Percentiles rank a stretch among this genome's conserved stretches.
Conservation (phyloP, 64 coral and sea anemone species). For the Exaiptasia diaphana region DNA sequence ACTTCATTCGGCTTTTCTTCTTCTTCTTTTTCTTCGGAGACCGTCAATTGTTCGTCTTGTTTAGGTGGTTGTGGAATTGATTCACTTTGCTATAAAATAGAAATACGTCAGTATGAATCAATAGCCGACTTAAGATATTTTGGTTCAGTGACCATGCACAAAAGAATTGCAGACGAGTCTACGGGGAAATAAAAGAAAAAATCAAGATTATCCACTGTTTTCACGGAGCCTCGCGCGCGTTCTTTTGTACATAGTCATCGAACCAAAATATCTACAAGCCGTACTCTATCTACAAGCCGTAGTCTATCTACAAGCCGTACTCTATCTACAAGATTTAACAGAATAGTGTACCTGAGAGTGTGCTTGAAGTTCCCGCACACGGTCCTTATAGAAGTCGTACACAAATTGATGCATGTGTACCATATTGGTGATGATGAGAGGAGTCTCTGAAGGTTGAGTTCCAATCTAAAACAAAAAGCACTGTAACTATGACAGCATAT, state of each 20-base stretch:
- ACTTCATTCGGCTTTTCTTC: neutral
- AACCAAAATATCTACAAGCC: too few species aligned
- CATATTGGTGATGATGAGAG: slow-evolving; percentile 78
- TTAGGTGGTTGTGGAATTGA: slow-evolving; percentile 80
- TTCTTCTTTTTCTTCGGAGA: neutral
- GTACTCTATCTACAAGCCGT: too few species aligned
- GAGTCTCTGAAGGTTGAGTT: slow-evolving; percentile 37
- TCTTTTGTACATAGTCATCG: too few species aligned
- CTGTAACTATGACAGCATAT: neutral
- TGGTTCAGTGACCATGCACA: too few species aligned
- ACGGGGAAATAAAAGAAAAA: too few species aligned
- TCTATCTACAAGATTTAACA: too few species aligned
- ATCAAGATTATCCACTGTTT: too few species aligned
- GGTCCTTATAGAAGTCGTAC: slow-evolving; percentile 68
- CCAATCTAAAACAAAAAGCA: slow-evolving; percentile 61
- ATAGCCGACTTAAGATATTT: too few species aligned
- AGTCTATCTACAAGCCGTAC: too few species aligned
- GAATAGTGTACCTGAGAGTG: slow-evolving; percentile 58
- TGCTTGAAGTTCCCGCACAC: slow-evolving; percentile 60
- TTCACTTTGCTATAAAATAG: slow-evolving; percentile 12
- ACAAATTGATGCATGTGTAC: slow-evolving; percentile 92
- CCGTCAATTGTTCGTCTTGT: slow-evolving; percentile 9
- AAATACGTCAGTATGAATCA: neutral
- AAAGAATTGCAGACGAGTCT: too few species aligned
- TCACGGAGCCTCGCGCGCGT: too few species aligned